Evolutionary conservation across 1,140 invertebrate species (phyloP), one percentile per base, ranked within the genome.

Genomic region (Metopolophium dirhodum): DNA sequence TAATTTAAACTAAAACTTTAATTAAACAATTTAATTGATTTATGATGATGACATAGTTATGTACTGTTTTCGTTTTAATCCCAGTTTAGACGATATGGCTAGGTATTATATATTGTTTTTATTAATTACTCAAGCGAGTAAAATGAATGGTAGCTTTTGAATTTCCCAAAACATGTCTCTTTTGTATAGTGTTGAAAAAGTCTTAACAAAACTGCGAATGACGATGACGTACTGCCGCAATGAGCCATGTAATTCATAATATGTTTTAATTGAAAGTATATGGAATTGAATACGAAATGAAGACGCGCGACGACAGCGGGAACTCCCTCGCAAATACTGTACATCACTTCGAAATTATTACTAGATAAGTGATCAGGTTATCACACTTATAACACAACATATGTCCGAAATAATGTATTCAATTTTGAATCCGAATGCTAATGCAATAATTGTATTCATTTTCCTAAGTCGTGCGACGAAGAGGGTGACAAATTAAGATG

Each of bases 21-120:
- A 57, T 30, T 14, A 77, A 77, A 35, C 61, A 77, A 77, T 77
- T 35, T 77, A 77, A 77, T 77, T n/a, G 61, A 77, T 77, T 77
- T 77, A 77, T 77, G 30, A 77, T n/a, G 61, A 77, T 77, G n/a
- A 77, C n/a, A 18, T 77, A 77, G n/a, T 77, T 77, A 77, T 77
- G n/a, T 77, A 77, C n/a, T n/a, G n/a, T 77, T 77, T 77, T 18
- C 6, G 11, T 77, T n/a, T 18, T 35, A 77, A 77, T n/a, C n/a
- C n/a, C 14, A 77, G n/a, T 77, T n/a, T n/a, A 77, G 30, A 77
- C 30, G n/a, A 77, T 77, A 18, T 77, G 14, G n/a, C 30, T 77
- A 18, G 6, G n/a, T 77, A n/a, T 77, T 77, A 18, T 77, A n/a
- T 18, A 30, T 30, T n/a, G n/a, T 68, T 77, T 77, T 18, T 77